Evolutionary conservation across 2,797 vertebrate genomes (phyloP), one percentile per base, ranked within the genome.

Genomic region (Champsocephalus gunnari): DNA sequence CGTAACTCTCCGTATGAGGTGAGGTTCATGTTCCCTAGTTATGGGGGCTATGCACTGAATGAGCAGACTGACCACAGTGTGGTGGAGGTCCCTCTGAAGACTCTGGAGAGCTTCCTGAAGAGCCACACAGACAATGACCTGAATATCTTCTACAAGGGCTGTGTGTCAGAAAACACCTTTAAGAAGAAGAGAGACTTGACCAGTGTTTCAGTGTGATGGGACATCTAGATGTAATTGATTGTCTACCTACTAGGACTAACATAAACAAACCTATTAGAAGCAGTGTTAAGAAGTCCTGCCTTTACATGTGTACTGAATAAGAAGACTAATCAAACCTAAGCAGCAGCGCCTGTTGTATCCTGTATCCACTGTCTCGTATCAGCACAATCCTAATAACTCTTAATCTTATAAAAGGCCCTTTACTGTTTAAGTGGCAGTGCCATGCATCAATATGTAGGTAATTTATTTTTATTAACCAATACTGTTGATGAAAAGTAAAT

Each of bases 1-100:
- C 90, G 48, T 12, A 94, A 95, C 82, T 92, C 93, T 0, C 94
- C 93, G 0, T 94, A 94, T 9, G 92, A 93, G 66, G 94, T 94
- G 66, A 92, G 92, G 32, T 94, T 91, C 61, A 95, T 94, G 93
- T 92, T 95, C 65, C 94, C 93, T 2, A 77, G 88, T 34, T 92
- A 94, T 4, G 92, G 89, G 0, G 92, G 90, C 32, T 94, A 93
- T 41, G 94, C 91, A 5, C 66, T 89, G 59, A 95, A 95, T 77
- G 85, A 83, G 17, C 70, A 68, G 28, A 72, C 53, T 1, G 90
- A 82, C 8, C 79, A 91, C 61, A 63, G 43, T n/a, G 91, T 95
- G 38, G 63, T 83, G 19, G 93, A 94, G 61, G 90, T 94, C 9
- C 90, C 92, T 3, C 59, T 95, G 3, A 94, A 93, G 87, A 89